These are phyloP conservation scores for Brachyptera risi DNA, from an alignment of 2,888 invertebrate species.

Conservation along the genomic window DNA sequence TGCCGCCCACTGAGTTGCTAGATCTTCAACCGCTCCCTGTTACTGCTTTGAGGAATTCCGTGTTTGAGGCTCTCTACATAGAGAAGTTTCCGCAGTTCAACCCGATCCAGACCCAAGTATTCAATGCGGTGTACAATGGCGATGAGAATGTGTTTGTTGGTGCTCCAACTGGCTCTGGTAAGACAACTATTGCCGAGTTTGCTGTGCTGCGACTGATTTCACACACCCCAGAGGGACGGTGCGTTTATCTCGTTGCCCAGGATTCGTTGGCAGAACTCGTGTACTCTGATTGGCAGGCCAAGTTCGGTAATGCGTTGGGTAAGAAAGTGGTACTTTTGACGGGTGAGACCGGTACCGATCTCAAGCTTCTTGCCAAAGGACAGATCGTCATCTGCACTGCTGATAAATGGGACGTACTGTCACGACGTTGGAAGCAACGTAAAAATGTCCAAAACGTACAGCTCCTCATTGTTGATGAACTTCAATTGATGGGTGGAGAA, in stretches of 20 bases:
- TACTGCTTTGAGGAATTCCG: constrained; percentile 82
- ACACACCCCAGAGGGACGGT: constrained; percentile 69
- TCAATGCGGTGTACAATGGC: constrained; percentile 96
- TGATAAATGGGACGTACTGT: constrained; percentile 98
- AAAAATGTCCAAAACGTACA: constrained; percentile 97
- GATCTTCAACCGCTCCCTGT: constrained; percentile 95
- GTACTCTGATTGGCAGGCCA: constrained; percentile 87
- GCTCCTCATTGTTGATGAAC: constrained; percentile 93
- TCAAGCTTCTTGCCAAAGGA: constrained; percentile 69
- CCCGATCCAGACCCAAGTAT: constrained; percentile 98
- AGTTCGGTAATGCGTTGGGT: constrained; percentile 75
- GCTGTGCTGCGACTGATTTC: constrained; percentile 85
- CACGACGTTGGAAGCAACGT: constrained; percentile 96
- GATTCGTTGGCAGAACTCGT: constrained; percentile 87
- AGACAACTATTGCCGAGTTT: constrained; percentile 94
- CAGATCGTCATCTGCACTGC: constrained; percentile 90
- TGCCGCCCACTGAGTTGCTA: constrained; percentile 94
- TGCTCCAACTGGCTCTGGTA: constrained; percentile 87
- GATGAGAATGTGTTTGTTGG: constrained; percentile 98
- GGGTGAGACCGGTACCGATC: constrained; percentile 95
- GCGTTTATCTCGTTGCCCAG: constrained; percentile 91
- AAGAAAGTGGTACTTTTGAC: constrained; percentile 88
- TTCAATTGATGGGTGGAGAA: constrained; percentile 85
- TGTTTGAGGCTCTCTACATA: constrained; percentile 80
- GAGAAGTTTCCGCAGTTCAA: constrained; percentile 92